These are phyloP conservation scores for Poecilia velifera DNA, from an alignment of 2,797 vertebrate species.

Conservation along the genomic window DNA sequence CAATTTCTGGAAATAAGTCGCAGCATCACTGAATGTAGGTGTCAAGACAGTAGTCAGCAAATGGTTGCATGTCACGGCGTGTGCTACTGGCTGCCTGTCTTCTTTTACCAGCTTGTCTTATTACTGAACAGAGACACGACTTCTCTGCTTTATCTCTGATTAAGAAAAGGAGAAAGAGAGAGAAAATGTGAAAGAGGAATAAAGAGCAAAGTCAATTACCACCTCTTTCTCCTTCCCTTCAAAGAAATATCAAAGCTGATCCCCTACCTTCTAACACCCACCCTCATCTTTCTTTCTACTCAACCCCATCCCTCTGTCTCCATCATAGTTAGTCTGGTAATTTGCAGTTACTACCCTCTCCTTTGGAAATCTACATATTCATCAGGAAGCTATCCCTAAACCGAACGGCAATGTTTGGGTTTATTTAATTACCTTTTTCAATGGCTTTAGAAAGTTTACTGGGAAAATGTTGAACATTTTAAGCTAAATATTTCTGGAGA, in stretches of 20 bases:
- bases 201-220: conserved; percentile 73
- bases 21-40: conserved; percentile 20
- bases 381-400: neutral
- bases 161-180: conserved; percentile 21
- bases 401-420: neutral
- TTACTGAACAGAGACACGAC: conserved; percentile 42
- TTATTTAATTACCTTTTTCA: neutral
- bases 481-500: conserved; percentile 34
- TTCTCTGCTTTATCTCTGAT: conserved; percentile 43
- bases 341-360: conserved; percentile 41
- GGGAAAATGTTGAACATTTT: conserved; percentile 37
- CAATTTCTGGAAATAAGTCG: conserved; percentile 21
- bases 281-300: conserved; percentile 14
- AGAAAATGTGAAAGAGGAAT: conserved; percentile 42
- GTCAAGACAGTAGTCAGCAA: conserved; percentile 20
- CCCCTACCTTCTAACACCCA: conserved; percentile 18
- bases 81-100: conserved; percentile 24
- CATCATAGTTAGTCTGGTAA: conserved; percentile 51
- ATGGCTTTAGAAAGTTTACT: conserved; percentile 20
- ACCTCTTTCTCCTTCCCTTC: conserved; percentile 67
- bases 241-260: conserved; percentile 75
- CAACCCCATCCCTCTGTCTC: conserved; percentile 17
- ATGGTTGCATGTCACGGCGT: neutral
- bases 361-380: conserved; percentile 56
- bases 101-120: conserved; percentile 34